Conservation (phyloP, 2,888 invertebrate species). For the Calameuta idolon region DNA sequence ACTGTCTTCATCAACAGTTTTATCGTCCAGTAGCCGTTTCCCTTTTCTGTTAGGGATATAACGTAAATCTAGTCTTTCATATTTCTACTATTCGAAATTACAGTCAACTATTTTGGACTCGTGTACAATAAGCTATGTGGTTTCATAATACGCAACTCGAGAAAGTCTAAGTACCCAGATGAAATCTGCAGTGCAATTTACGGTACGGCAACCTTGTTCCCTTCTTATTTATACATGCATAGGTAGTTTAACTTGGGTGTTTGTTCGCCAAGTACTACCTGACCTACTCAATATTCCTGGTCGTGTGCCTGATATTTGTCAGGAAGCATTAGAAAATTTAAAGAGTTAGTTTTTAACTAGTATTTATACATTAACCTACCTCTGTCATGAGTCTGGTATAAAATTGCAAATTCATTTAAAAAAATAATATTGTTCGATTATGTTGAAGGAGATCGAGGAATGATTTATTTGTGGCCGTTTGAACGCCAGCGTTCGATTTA, state of each 20-base stretch:
- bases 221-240: not conserved
- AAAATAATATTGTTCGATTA: too few species aligned
- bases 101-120: too few species aligned
- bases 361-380: not conserved
- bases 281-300: constrained; percentile 35
- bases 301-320: constrained; percentile 41
- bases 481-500: not conserved
- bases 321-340: not conserved
- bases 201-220: not conserved
- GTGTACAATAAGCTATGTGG: too few species aligned
- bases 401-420: not conserved
- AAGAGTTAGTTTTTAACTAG: not conserved
- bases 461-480: not conserved
- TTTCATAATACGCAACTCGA: not conserved
- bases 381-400: not conserved
- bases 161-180: not conserved
- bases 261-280: not conserved
- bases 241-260: not conserved
- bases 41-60: not conserved
- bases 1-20: not conserved
- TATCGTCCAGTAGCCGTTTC: not conserved
- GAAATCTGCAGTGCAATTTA: not conserved
- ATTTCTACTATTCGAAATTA: too few species aligned
- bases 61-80: not conserved
- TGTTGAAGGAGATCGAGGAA: not conserved